Evolutionary conservation across 2,113 vertebrate genomes (phyloP).

Genomic region (Pontoporia blainvillei): DNA sequence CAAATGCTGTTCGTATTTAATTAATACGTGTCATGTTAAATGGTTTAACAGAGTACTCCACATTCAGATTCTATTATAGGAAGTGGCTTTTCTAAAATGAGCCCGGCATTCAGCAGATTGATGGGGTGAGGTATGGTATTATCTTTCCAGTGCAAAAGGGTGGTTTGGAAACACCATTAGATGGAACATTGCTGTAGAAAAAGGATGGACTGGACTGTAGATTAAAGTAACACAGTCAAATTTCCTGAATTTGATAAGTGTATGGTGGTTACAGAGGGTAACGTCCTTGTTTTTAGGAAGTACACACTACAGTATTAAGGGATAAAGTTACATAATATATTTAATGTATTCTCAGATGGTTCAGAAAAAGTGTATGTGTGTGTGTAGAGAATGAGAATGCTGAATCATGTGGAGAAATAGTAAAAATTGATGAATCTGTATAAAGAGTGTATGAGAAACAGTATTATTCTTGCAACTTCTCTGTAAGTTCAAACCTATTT

Average conservation of each 20-base stretch:
- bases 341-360: background rate
- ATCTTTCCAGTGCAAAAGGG: background rate
- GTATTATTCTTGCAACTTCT: background rate
- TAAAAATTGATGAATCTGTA: background rate
- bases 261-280: background rate
- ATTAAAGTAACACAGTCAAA: background rate
- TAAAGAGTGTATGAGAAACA: background rate
- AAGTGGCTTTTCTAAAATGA: background rate
- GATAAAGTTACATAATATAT: background rate
- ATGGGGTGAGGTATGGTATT: background rate
- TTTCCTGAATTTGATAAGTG: background rate
- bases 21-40: background rate
- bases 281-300: background rate
- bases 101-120: background rate
- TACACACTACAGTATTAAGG: background rate
- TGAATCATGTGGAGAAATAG: background rate
- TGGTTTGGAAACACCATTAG: background rate
- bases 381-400: background rate
- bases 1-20: background rate
- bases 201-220: background rate
- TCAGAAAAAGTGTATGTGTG: background rate
- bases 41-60: background rate
- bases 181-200: background rate
- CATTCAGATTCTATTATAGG: background rate
- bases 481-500: slow-evolving; percentile 3